A percentile compares a stretch with the other conserved stretches of the same genome.
phyloP scores from a whole-genome alignment of 2,113 vertebrate species.

The human (Homo sapiens) region DNA sequence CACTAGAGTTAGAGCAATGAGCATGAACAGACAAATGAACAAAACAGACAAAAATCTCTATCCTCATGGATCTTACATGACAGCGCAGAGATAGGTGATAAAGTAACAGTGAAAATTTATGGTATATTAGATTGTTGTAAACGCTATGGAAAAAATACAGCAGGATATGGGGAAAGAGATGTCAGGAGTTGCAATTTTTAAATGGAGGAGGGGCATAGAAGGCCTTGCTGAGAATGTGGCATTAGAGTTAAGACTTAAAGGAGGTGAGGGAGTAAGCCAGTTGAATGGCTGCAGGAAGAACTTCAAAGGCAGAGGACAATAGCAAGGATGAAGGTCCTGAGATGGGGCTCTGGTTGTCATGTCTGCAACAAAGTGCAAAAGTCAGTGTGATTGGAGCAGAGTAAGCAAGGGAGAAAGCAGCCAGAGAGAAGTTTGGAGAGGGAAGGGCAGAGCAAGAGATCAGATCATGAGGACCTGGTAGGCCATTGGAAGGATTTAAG shows the following conservation, averaged over 20 bases:
- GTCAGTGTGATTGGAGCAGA: neutral
- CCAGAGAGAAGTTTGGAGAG: neutral
- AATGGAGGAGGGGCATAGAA: neutral
- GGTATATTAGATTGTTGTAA: neutral
- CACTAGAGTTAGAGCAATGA: neutral
- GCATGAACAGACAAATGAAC: neutral
- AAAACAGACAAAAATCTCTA: conserved; percentile 4
- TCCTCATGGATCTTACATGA: neutral
- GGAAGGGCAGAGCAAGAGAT: neutral
- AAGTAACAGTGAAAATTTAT: neutral
- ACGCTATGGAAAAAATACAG: neutral
- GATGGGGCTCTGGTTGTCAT: neutral
- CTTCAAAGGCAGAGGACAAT: conserved; percentile 18
- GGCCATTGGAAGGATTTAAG: neutral
- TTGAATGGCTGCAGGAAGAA: neutral
- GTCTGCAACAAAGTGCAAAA: neutral
- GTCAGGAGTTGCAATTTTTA: conserved; percentile 1
- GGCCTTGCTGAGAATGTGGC: neutral
- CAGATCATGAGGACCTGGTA: neutral
- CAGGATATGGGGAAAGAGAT: neutral
- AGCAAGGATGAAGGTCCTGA: neutral
- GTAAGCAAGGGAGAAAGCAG: neutral
- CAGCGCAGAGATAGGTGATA: neutral
- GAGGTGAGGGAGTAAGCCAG: neutral
- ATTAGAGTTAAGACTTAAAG: conserved; percentile 9